Percentiles rank a stretch among this genome's conserved stretches.
Conservation (phyloP, 2,888 invertebrate species). For the Eupelmus urozonus region DNA sequence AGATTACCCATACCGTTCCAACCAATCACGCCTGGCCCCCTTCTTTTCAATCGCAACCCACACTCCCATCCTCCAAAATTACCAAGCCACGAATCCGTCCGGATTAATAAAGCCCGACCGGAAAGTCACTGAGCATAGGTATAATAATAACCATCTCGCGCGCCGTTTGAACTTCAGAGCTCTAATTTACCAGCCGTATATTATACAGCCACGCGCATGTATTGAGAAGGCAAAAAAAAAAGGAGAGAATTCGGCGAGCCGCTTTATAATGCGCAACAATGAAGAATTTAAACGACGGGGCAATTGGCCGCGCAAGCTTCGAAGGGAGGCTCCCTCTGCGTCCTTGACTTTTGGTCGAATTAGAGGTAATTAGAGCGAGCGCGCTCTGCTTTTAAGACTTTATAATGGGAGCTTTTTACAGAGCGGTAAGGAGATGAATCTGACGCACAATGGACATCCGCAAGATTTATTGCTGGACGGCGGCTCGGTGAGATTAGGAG, state of each 20-base stretch:
- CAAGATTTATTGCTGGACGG: no score
- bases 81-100: not conserved
- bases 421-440: not conserved
- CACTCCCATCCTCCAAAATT: no score
- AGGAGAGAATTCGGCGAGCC: not conserved
- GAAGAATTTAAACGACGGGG: slow-evolving; percentile 33
- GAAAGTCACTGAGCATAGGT: not conserved
- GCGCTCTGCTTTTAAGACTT: slow-evolving; percentile 12
- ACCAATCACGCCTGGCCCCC: no score
- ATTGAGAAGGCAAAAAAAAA: not conserved
- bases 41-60: no score
- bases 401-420: not conserved
- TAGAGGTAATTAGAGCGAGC: slow-evolving; percentile 31
- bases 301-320: slow-evolving; percentile 24
- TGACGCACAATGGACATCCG: not conserved
- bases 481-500: not conserved
- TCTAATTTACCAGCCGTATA: not conserved
- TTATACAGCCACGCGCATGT: no score
- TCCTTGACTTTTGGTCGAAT: slow-evolving; percentile 53
- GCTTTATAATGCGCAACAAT: slow-evolving; percentile 37
- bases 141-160: not conserved
- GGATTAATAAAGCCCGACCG: not conserved
- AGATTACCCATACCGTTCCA: no score
- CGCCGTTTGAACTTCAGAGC: no score
- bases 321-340: no score